Conservation (phyloP, 1,140 invertebrate genomes). For the Anastrepha obliqua region DNA sequence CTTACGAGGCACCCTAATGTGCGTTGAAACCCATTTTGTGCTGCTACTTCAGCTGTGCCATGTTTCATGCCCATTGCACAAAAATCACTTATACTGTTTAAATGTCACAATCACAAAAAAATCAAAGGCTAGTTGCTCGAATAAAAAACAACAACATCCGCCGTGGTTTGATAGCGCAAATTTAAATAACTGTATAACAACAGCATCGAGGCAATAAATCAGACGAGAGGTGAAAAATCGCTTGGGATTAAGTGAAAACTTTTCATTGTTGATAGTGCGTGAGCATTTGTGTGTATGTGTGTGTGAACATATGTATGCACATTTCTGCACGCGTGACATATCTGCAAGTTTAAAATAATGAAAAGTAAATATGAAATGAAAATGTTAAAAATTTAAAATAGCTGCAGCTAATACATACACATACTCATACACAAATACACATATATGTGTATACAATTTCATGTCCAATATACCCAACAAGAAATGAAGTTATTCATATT, state of each 20-base stretch:
- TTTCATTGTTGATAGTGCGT: constrained; percentile 5
- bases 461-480: no score
- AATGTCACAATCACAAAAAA: not conserved
- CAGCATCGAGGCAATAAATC: constrained; percentile 7
- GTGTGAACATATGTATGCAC: not conserved
- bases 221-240: constrained; percentile 24
- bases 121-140: not conserved
- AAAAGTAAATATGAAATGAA: constrained; percentile 4
- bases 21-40: not conserved
- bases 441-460: not conserved
- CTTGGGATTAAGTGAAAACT: constrained; percentile 8
- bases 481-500: no score
- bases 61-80: not conserved
- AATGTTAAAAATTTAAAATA: constrained; percentile 21
- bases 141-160: not conserved
- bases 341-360: constrained; percentile 3
- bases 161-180: not conserved
- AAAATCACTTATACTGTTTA: not conserved
- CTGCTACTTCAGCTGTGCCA: no score
- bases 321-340: not conserved
- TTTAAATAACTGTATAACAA: constrained; percentile 32
- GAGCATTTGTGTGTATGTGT: not conserved
- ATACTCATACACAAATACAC: not conserved
- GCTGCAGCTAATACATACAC: not conserved
- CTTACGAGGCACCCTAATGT: not conserved